Evolutionary conservation across 2,888 invertebrate species (phyloP), one percentile per base, ranked within the genome.

Genomic region (Sinhomidia bicolor): DNA sequence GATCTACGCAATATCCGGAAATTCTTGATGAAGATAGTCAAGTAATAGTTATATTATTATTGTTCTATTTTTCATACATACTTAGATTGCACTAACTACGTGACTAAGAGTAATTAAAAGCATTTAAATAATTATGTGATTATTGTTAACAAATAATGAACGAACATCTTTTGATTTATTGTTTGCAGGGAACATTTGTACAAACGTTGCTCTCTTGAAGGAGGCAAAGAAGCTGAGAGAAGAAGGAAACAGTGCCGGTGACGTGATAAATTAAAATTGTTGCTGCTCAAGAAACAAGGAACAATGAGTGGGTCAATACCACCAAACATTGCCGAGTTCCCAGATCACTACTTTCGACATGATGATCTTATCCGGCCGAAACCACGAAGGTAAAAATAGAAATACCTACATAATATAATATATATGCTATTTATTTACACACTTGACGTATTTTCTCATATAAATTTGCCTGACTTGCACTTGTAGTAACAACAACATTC

Each of bases 291-390:
- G 71, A 20, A 41, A 6, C 6, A 26, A 36, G 54, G 32, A 74
- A 85, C 68, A 90, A 88, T 86, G 89, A 89, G 90, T 81, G 88
- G 83, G 60, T 78, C 78, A 78, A 81, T 83, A 23, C 82, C 90
- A 71, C 91, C 90, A 57, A 78, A 78, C 78, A 87, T 91, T 83
- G 91, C 91, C 17, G 92, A 92, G 87, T 92, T 92, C 85, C 92
- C 91, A 65, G 92, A 92, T 83, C 91, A 91, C 71, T 92, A 91
- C 89, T 89, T 91, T 85, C 90, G 92, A 57, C 91, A 91, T 86
- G 92, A 92, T 85, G 92, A 92, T 81, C 91, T 92, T 68, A 92
- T 92, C 47, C 91, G 92, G 57, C 92, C 92, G 17, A 92, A 92
- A 79, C 92, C 92, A 36, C 71, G 92, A 82, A 90, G 92, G 92